Conservation (phyloP, 2,113 vertebrate genomes). For the Xenus cinereus region DNA sequence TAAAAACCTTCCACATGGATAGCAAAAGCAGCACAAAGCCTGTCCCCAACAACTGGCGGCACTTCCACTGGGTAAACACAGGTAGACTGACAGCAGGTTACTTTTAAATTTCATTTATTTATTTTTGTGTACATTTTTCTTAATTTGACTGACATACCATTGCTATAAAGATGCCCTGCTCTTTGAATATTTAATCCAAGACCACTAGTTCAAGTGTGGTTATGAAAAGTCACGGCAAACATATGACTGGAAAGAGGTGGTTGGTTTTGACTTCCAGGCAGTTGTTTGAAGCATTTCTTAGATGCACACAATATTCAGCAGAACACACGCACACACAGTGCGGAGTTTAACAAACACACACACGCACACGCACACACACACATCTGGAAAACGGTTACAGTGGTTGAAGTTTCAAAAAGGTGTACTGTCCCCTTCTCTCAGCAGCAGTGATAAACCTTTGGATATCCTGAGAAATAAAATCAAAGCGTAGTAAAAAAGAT, state of each 20-base stretch:
- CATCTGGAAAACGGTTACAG: conserved; percentile 34
- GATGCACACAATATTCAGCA: conserved; percentile 43
- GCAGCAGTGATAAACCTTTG: conserved; percentile 58
- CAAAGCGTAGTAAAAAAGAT: neutral
- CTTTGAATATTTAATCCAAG: conserved; percentile 41
- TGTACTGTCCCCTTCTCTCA: conserved; percentile 46
- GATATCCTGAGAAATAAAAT: conserved; percentile 68
- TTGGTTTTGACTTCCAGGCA: conserved; percentile 44
- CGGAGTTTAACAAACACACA: neutral
- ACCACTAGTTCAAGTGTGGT: conserved; percentile 59
- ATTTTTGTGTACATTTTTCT: conserved; percentile 70
- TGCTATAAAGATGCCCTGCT: conserved; percentile 60
- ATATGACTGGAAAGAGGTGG: conserved; percentile 64
- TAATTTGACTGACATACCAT: conserved; percentile 59
- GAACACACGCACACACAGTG: conserved; percentile 47
- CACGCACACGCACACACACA: neutral
- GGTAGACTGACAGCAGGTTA: neutral
- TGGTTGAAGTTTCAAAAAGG: conserved; percentile 52
- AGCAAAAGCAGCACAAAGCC: neutral
- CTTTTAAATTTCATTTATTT: conserved; percentile 71
- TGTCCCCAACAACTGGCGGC: neutral
- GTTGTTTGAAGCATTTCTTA: conserved; percentile 58
- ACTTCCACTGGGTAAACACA: neutral
- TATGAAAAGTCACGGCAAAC: conserved; percentile 67
- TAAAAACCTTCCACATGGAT: neutral